Conservation (phyloP, 2,797 vertebrate species). For the Calcarius lapponicus region DNA sequence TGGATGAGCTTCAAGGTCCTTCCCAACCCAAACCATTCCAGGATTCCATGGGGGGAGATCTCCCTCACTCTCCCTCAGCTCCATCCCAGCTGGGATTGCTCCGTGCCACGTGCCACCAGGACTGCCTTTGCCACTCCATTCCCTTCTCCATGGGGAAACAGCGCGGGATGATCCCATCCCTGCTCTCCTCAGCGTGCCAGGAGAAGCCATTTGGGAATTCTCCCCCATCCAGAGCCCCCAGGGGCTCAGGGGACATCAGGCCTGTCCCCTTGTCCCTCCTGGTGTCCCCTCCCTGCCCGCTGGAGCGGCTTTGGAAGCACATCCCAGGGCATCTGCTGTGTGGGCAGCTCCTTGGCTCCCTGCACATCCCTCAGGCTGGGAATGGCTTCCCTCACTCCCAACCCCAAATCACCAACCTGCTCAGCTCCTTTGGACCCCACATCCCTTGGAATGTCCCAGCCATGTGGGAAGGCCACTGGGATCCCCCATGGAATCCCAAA, state of each 20-base stretch:
- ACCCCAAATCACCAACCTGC: accelerated
- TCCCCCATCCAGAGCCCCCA: accelerated
- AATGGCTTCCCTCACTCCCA: neutral
- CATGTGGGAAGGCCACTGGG: accelerated
- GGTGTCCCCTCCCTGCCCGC: neutral
- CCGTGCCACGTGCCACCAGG: accelerated
- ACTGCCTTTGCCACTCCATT: neutral
- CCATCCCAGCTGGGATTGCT: neutral
- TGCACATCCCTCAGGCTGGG: neutral
- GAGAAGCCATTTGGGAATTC: neutral
- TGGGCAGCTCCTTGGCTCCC: slow-evolving; percentile 2
- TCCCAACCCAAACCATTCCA: neutral
- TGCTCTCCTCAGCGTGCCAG: neutral
- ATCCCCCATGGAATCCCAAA: neutral
- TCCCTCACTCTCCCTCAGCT: accelerated
- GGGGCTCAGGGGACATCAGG: neutral
- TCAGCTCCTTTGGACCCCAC: neutral
- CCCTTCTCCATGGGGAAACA: neutral
- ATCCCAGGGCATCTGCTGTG: neutral
- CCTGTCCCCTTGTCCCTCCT: neutral
- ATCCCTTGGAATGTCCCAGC: neutral
- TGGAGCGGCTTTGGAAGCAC: neutral
- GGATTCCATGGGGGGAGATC: neutral
- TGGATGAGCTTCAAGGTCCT: neutral
- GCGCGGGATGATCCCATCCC: accelerated